Evolutionary conservation across 2,888 invertebrate genomes (phyloP), one percentile per base, ranked within the genome.

Genomic region (Notocelia uddmanniana): DNA sequence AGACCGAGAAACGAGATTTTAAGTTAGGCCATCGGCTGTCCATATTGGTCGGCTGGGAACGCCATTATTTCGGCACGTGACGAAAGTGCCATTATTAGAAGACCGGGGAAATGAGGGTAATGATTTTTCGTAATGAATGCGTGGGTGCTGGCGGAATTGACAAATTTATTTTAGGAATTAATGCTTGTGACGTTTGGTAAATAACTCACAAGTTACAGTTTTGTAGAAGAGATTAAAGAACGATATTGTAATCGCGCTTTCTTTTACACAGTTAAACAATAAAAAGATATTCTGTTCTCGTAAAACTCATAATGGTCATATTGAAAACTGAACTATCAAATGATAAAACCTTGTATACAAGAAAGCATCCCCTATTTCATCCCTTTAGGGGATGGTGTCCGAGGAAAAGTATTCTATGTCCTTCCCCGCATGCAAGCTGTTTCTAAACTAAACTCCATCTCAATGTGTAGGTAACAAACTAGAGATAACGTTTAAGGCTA

Each of bases 41-140:
- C 70, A 66, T 66, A 58, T 70, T 19, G 52, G 70, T 59, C 19
- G 18, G 34, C 48, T 34, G 55, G 55, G 41, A n/a, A 26, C 55
- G 63, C 18, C 58, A 70, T 70, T 70, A 64, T 70, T 70, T 64
- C 31, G 63, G 64, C 13, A 45, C 69, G 63, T 70, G 70, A 59
- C 66, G 66, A 70, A 70, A 70, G 59, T 58, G 70, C 59, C 70
- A 59, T 69, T 60, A 60, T 60, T 31, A 59, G 50, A 34, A 34
- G 52, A 67, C 34, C 26, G n/a, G 19, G 58, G 21, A 54, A 66
- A 66, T 41, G 31, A 3, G 64, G 66, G 58, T 70, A 70, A 70
- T 70, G 66, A 66, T 58, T 41, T 59, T 64, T 54, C 18, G 31
- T 19, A 34, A 19, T 8, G 23, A 59, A 59, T 18, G 58, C 41